Percentiles rank a stretch among this genome's conserved stretches.
phyloP scores from a whole-genome alignment of 1,140 invertebrate species.

The Spodoptera frugiperda region DNA sequence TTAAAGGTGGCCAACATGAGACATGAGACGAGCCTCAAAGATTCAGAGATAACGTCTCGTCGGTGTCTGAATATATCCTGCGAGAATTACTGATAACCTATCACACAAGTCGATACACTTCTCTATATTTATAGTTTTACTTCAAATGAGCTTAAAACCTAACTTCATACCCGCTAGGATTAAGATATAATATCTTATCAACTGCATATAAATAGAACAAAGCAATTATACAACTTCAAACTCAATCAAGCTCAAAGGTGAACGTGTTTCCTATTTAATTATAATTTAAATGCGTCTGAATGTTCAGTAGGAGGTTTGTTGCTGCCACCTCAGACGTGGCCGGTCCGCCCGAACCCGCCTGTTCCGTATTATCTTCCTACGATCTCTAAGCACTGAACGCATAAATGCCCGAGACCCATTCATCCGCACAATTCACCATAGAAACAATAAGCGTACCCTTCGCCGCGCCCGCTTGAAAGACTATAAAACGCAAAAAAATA shows the following conservation, averaged over 20 bases:
- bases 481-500: slow-evolving; percentile 75
- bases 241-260: neutral
- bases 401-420: slow-evolving; percentile 77
- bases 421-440: slow-evolving; percentile 79
- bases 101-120: slow-evolving; percentile 1
- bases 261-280: slow-evolving; percentile 31
- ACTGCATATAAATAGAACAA: neutral
- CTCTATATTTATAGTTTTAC: neutral
- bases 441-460: slow-evolving; percentile 83
- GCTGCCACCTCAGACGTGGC: slow-evolving; percentile 68
- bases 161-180: neutral
- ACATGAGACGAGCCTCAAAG: neutral
- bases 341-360: slow-evolving; percentile 74
- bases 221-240: neutral
- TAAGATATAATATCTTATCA: neutral
- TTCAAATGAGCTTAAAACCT: neutral
- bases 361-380: slow-evolving; percentile 75
- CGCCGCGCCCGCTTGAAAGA: slow-evolving; percentile 74
- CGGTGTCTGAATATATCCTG: neutral
- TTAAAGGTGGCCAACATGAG: neutral
- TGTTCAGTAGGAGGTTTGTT: slow-evolving; percentile 77
- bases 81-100: slow-evolving; percentile 10
- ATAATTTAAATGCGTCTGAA: slow-evolving; percentile 9
- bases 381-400: slow-evolving; percentile 73
- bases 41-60: slow-evolving; percentile 6